These are phyloP conservation scores for Neotragus pygmaeus DNA, from an alignment of 2,113 vertebrate species.

Conservation along the genomic window DNA sequence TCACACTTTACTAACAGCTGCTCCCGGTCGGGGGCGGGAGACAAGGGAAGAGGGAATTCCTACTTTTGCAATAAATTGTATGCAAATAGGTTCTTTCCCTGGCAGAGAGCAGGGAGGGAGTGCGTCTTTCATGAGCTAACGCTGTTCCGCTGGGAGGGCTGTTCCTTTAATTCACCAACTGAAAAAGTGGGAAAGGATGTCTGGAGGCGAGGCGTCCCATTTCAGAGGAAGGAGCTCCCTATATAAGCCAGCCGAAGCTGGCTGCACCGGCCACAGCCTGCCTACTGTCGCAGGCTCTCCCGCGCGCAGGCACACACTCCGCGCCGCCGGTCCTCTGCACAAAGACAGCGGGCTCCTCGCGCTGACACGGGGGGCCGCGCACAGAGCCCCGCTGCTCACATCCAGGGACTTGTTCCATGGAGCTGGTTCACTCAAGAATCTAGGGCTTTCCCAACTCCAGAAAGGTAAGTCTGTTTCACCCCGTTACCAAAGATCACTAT, in stretches of 20 bases:
- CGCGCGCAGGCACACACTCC: background rate
- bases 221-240: conserved; percentile 83
- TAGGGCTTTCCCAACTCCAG: conserved; percentile 21
- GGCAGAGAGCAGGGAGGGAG: conserved; percentile 46
- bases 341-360: conserved; percentile 16
- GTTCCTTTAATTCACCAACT: conserved; percentile 84
- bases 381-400: background rate
- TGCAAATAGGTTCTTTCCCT: conserved; percentile 75
- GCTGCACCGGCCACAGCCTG: conserved; percentile 69
- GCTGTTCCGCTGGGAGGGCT: conserved; percentile 75
- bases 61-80: conserved; percentile 81
- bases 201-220: conserved; percentile 86
- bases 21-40: conserved; percentile 21
- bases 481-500: background rate
- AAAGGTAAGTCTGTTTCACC: conserved; percentile 71
- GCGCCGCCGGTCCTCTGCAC: background rate
- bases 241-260: conserved; percentile 83
- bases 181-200: conserved; percentile 76
- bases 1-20: conserved; percentile 30
- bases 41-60: conserved; percentile 67
- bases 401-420: conserved; percentile 45
- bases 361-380: conserved; percentile 53
- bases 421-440: conserved; percentile 44
- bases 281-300: conserved; percentile 74
- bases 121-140: conserved; percentile 72